Evolutionary conservation across 2,113 vertebrate species (phyloP).

Genomic region (Nematolebias whitei): DNA sequence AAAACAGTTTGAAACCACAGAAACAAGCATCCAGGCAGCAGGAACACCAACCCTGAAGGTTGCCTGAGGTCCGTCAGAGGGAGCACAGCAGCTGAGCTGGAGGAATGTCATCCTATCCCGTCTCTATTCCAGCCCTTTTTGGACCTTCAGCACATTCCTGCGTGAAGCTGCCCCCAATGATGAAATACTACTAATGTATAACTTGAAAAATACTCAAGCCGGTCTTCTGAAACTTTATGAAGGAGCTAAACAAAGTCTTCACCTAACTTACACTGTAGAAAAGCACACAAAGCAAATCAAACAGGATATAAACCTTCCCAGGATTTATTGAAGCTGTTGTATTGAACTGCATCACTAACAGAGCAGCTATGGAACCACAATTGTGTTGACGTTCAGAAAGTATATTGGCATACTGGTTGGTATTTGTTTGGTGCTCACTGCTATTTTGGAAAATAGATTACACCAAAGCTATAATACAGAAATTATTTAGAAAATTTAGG

Average conservation of each 20-base stretch:
- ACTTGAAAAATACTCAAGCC: not conserved
- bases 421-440: no score
- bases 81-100: conserved; percentile 53
- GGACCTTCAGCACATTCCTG: conserved; percentile 65
- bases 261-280: not conserved
- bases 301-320: no score
- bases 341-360: no score
- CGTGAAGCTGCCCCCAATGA: conserved; percentile 34
- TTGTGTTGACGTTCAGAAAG: no score
- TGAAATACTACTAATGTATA: conserved; percentile 42
- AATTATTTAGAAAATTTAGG: no score
- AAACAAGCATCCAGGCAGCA: not conserved
- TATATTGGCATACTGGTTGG: no score
- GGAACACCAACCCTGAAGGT: not conserved
- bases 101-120: conserved; percentile 38
- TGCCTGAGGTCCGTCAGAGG: conserved; percentile 20
- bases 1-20: not conserved
- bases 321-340: no score
- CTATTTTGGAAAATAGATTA: no score
- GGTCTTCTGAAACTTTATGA: conserved; percentile 3
- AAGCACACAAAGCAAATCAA: not conserved
- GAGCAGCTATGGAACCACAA: no score
- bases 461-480: no score
- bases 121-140: conserved; percentile 40
- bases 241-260: not conserved